Base-by-base conservation (phyloP, 2,888 invertebrate species). In the Conus canariensis region DNA sequence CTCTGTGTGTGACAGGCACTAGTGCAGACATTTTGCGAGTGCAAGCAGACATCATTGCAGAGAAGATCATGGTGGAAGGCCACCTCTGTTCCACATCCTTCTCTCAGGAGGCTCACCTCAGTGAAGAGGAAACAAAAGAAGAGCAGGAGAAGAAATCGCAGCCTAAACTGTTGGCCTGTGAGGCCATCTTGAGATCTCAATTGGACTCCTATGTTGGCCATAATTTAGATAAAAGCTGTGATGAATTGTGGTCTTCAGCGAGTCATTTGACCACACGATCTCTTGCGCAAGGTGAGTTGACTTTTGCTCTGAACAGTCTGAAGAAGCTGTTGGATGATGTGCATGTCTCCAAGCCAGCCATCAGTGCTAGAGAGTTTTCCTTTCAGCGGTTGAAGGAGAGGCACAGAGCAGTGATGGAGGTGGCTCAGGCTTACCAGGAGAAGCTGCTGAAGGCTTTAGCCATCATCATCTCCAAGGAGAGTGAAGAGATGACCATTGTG, bases 21-120 rank as follows among this genome's bases (percentile, higher is more conserved):
- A 87, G 86, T 60, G 88, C 88, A 16, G 94, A 95, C 91, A 80
- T 94, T 14, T 92, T 98, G 90, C 98, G 98, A 95, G 97, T 98
- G 95, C 97, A 98, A 94, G 98, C 98, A 83, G 97, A 97, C 95
- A 97, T 98, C 92, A 97, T 98, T 94, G 97, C 98, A 58, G 97
- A 98, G 94, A 97, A 96, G 91, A 94, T 96, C 82, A 94, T 96
- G 64, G 94, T 96, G 82, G 96, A 96, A 91, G 95, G 95, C 56
- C 95, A 95, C 86, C 90, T 92, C 59, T 93, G 92, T 92, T 85
- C 93, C 91, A 85, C 91, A 92, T 67, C 82, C 16, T 92, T 90
- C 82, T 91, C 90, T 19, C 82, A 91, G 58, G 90, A 86, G 25
- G 59, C 85, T 56, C 90, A 90, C 87, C 85, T 92, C 86, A 83